Evolutionary conservation across 1,140 invertebrate genomes (phyloP).

Genomic region (Zaprionus tsacasi): DNA sequence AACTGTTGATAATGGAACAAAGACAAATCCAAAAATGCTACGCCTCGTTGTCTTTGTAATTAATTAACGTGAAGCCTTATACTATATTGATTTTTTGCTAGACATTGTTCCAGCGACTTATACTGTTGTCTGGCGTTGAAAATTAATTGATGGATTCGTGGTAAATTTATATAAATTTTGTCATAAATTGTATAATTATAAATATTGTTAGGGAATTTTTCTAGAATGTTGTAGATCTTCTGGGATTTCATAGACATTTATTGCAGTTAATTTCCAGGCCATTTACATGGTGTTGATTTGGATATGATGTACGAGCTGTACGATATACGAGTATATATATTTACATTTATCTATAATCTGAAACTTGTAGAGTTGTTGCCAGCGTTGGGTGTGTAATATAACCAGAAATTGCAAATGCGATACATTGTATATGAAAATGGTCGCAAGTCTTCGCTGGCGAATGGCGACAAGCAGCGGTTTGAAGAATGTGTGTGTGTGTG

Average conservation of each 20-base stretch:
- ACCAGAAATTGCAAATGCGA: conserved; percentile 8
- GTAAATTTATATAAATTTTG: not conserved
- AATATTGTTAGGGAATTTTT: not conserved
- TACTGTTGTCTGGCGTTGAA: not conserved
- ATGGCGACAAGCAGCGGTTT: conserved; percentile 12
- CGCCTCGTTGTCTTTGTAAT: not conserved
- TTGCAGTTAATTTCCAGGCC: conserved; percentile 41
- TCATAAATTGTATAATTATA: not conserved
- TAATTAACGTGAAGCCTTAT: not conserved
- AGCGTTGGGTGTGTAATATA: conserved; percentile 1
- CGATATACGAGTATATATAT: not conserved
- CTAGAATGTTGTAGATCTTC: too few species aligned
- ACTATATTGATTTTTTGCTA: not conserved
- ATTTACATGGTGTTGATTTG: conserved; percentile 19
- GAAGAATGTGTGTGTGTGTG: not conserved
- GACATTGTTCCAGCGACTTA: not conserved
- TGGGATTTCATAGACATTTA: conserved; percentile 21
- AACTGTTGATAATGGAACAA: not conserved
- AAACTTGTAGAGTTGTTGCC: not conserved
- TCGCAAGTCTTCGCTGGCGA: conserved; percentile 20
- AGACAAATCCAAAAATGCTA: not conserved
- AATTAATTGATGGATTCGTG: conserved; percentile 2
- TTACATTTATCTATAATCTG: conserved; percentile 3
- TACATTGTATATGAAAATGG: conserved; percentile 36
- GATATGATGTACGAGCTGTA: conserved; percentile 10